phyloP scores from a whole-genome alignment of 2,797 vertebrate species.

The Avahi laniger region DNA sequence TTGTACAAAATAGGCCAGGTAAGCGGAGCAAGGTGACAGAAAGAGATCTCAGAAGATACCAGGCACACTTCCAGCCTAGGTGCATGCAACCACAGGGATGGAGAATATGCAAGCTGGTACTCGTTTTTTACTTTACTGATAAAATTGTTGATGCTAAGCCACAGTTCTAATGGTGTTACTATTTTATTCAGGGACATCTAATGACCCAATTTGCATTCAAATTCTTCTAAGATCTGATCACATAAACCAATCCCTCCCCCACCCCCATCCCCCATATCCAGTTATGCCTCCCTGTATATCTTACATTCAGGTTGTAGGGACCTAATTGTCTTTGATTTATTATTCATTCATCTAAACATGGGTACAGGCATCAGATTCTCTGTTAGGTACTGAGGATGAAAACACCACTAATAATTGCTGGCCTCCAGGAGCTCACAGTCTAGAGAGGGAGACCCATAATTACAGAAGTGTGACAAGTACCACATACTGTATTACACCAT shows the following conservation, averaged over 20 bases:
- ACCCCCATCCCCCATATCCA: neutral
- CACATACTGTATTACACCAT: too few relatives aligned
- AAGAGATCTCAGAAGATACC: fast-evolving
- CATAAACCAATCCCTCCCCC: neutral
- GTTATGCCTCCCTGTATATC: neutral
- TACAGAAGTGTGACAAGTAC: neutral
- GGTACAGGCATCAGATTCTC: neutral
- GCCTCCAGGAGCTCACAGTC: neutral
- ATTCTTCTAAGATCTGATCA: neutral
- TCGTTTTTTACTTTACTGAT: neutral
- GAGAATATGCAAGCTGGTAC: too few relatives aligned
- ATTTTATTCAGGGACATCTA: neutral
- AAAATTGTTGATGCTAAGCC: neutral
- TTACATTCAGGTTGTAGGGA: neutral
- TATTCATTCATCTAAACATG: neutral
- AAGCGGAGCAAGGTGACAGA: neutral
- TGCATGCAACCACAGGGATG: neutral
- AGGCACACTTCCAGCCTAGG: neutral
- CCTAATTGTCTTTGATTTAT: neutral
- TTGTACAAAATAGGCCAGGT: neutral
- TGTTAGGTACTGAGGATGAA: neutral
- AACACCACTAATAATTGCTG: neutral
- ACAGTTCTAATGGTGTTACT: neutral
- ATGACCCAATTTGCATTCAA: neutral
- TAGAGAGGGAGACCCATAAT: neutral